phyloP scores from a whole-genome alignment of 2,888 invertebrate genomes.

The Beris chalybata region DNA sequence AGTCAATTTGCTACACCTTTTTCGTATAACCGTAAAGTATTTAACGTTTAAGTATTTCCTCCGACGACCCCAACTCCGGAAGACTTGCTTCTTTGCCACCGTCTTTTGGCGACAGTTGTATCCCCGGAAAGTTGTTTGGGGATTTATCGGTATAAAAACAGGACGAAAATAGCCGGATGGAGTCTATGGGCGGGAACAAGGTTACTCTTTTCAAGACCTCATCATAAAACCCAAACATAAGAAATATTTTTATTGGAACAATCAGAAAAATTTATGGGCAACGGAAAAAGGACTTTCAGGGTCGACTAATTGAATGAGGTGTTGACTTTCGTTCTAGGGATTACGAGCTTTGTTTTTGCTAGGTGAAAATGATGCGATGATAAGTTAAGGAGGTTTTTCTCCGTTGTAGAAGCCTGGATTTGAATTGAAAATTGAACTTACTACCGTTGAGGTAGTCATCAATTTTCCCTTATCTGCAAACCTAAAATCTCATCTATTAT shows the following conservation, averaged over 20 bases:
- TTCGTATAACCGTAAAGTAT: constrained; percentile 38
- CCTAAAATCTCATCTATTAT: too few relatives aligned
- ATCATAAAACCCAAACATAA: constrained; percentile 24
- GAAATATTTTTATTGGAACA: constrained; percentile 13
- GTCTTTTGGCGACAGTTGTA: neutral
- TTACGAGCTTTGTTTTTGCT: too few relatives aligned
- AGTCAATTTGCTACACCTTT: constrained; percentile 40
- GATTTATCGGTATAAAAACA: constrained; percentile 32
- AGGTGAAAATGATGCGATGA: too few relatives aligned
- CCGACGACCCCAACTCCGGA: neutral
- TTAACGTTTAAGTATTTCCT: constrained; percentile 37
- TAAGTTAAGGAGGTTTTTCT: too few relatives aligned
- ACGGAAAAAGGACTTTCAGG: neutral
- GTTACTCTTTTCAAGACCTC: constrained; percentile 33
- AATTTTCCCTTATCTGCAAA: too few relatives aligned
- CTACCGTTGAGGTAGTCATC: too few relatives aligned
- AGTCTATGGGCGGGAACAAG: constrained; percentile 24
- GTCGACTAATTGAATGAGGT: too few relatives aligned
- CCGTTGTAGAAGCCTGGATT: too few relatives aligned
- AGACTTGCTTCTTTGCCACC: neutral
- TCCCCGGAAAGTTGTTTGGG: constrained; percentile 17
- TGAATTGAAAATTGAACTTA: too few relatives aligned
- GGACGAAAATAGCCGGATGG: constrained; percentile 16
- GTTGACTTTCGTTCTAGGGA: too few relatives aligned
- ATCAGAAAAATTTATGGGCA: constrained; percentile 19